These are phyloP conservation scores for Melanotaenia pygmaea DNA, from an alignment of 2,797 vertebrate species.

Conservation along the genomic window DNA sequence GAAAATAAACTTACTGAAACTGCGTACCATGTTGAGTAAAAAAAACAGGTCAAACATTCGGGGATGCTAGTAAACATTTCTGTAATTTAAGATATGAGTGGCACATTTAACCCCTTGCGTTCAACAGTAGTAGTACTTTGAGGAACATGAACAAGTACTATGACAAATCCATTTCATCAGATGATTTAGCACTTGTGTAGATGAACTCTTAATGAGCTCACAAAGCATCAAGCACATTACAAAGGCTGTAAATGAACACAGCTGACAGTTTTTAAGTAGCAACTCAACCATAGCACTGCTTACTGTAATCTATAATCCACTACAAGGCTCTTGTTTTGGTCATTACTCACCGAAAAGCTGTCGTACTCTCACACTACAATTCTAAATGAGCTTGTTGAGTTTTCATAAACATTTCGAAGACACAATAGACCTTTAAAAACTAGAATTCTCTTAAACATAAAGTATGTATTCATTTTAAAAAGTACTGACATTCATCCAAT, in stretches of 20 bases:
- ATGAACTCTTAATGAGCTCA: constrained; percentile 14
- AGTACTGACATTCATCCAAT: constrained; percentile 80
- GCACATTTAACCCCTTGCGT: constrained; percentile 1
- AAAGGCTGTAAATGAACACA: constrained; percentile 21
- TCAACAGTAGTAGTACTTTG: constrained; percentile 2
- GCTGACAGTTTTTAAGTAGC: constrained; percentile 10
- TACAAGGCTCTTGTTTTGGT: constrained; percentile 30
- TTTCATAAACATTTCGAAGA: constrained; percentile 48
- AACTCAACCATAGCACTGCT: background rate
- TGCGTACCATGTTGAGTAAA: background rate
- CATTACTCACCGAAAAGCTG: constrained; percentile 35
- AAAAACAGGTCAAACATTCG: background rate
- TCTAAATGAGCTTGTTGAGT: constrained; percentile 25
- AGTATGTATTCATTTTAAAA: constrained; percentile 61
- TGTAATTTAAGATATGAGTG: background rate
- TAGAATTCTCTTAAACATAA: constrained; percentile 61
- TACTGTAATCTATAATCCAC: constrained; percentile 22
- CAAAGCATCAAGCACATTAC: constrained; percentile 18
- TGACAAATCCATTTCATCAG: background rate
- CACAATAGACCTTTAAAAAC: constrained; percentile 52
- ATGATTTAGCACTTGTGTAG: constrained; percentile 5
- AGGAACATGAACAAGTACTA: background rate
- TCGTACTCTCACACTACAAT: constrained; percentile 21
- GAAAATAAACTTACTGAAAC: constrained; percentile 15
- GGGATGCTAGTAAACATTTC: background rate